Evolutionary conservation across 1,140 invertebrate species (phyloP).

Genomic region (Chlorops oryzae): DNA sequence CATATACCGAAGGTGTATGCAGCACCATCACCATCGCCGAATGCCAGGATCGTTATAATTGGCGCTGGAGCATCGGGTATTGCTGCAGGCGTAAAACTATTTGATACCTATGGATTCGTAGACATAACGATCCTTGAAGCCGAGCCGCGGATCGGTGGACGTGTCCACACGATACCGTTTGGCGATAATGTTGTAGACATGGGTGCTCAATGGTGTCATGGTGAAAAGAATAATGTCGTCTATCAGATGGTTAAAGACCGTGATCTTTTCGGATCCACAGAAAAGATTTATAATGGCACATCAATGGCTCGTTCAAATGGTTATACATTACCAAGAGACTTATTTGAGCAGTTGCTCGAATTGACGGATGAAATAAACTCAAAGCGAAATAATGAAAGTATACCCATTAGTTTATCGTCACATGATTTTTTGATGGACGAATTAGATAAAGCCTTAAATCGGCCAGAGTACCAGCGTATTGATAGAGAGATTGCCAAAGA

Average conservation of each 20-base stretch:
- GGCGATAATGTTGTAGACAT: constrained; percentile 62
- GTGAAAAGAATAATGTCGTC: constrained; percentile 64
- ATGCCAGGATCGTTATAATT: constrained; percentile 53
- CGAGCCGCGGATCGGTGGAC: constrained; percentile 61
- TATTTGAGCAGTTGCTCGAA: no score
- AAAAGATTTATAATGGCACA: constrained; percentile 26
- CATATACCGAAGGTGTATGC: no score
- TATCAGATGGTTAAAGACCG: constrained; percentile 54
- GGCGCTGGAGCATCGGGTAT: constrained; percentile 56
- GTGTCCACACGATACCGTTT: constrained; percentile 55
- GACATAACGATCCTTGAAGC: constrained; percentile 59
- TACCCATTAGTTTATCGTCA: not conserved
- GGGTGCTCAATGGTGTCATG: constrained; percentile 74
- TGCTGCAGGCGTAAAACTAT: constrained; percentile 51
- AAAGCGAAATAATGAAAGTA: no score
- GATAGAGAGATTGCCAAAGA: constrained; percentile 30
- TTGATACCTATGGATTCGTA: constrained; percentile 43
- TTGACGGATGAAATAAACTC: not conserved
- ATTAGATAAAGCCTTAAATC: constrained; percentile 9
- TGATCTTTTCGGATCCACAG: constrained; percentile 46
- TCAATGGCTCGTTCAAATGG: constrained; percentile 44
- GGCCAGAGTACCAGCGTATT: constrained; percentile 6
- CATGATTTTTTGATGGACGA: not conserved
- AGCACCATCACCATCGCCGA: no score
- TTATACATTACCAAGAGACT: no score